Evolutionary conservation across 1,140 invertebrate species (phyloP).

Genomic region (Oryzaephilus surinamensis): DNA sequence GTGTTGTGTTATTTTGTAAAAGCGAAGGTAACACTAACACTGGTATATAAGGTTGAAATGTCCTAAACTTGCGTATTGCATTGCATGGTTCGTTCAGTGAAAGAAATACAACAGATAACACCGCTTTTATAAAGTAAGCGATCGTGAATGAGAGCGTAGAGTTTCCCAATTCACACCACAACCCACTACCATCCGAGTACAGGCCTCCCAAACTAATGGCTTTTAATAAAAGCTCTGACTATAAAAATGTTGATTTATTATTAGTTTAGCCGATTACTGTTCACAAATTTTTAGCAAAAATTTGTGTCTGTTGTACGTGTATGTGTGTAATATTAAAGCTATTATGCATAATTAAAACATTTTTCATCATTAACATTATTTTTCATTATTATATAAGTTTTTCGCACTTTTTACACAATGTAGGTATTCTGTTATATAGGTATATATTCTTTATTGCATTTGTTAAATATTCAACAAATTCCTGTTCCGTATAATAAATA

Average conservation of each 20-base stretch:
- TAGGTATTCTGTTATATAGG: too few relatives aligned
- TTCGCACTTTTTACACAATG: background rate
- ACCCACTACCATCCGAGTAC: slow-evolving; percentile 18
- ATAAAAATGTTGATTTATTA: slow-evolving; percentile 38
- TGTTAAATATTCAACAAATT: too few relatives aligned
- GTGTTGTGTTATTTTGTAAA: too few relatives aligned
- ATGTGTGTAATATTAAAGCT: too few relatives aligned
- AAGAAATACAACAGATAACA: slow-evolving; percentile 13
- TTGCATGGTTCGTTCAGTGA: too few relatives aligned
- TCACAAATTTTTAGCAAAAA: slow-evolving; percentile 33
- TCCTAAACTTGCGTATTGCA: too few relatives aligned
- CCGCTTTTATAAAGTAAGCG: slow-evolving; percentile 19
- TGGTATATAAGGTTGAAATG: too few relatives aligned
- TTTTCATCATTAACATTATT: slow-evolving; percentile 36
- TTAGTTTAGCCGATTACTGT: slow-evolving; percentile 30
- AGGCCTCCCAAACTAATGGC: slow-evolving; percentile 34
- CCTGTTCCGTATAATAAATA: too few relatives aligned
- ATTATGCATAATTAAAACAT: slow-evolving; percentile 38
- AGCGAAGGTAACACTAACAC: too few relatives aligned
- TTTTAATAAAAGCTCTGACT: slow-evolving; percentile 36
- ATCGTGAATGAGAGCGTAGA: slow-evolving; percentile 11
- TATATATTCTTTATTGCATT: too few relatives aligned
- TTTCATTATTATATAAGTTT: too few relatives aligned
- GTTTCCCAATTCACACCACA: slow-evolving; percentile 15
- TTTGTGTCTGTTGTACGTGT: too few relatives aligned